These are phyloP conservation scores for Machimus rusticus DNA, from an alignment of 2,888 invertebrate genomes.

Conservation along the genomic window DNA sequence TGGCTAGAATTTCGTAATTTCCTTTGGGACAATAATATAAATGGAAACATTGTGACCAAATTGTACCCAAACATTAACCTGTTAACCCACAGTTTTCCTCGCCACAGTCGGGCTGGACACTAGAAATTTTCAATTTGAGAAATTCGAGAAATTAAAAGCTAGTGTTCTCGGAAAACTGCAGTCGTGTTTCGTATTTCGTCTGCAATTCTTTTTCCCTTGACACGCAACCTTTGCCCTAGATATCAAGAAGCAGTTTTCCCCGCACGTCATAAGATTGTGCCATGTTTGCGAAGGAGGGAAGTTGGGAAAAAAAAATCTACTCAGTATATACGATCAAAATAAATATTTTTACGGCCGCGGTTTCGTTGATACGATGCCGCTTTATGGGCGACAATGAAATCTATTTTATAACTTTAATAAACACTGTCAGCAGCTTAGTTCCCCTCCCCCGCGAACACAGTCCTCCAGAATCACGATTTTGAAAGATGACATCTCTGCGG, in stretches of 20 bases:
- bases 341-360: neutral
- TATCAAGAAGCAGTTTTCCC: neutral
- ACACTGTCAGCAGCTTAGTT: conserved; percentile 1
- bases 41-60: neutral
- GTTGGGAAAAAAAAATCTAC: neutral
- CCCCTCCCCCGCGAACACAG: too few species aligned
- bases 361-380: neutral
- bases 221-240: neutral
- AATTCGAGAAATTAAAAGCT: neutral
- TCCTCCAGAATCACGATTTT: neutral
- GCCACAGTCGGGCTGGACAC: neutral
- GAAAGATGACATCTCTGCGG: conserved; percentile 7
- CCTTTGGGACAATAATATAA: neutral
- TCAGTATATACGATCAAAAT: neutral
- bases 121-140: neutral
- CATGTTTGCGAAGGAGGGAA: neutral
- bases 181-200: neutral
- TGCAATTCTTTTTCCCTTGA: neutral
- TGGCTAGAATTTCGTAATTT: neutral
- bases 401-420: conserved; percentile 25
- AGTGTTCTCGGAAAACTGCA: neutral
- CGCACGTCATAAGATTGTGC: neutral
- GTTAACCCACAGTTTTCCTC: neutral
- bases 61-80: neutral
- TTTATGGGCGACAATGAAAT: neutral